A percentile compares a stretch with the other conserved stretches of the same genome.
phyloP scores from a whole-genome alignment of 1,140 invertebrate species.

The Chymomyza costata region DNA sequence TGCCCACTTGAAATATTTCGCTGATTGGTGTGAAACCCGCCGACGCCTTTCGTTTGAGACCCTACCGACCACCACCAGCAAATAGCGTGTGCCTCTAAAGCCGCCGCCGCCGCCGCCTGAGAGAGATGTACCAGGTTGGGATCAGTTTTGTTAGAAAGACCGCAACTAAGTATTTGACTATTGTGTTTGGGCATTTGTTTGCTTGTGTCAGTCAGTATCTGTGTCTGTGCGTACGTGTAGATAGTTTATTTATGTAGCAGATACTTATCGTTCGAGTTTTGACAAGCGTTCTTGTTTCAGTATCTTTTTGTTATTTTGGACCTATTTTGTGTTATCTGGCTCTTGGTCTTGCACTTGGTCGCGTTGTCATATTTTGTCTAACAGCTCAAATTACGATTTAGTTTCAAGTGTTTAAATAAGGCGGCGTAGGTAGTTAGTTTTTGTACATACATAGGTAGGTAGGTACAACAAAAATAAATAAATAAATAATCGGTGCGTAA shows the following conservation, averaged over 20 bases:
- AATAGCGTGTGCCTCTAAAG: constrained; percentile 60
- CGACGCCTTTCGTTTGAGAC: constrained; percentile 5
- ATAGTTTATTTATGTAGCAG: constrained; percentile 45
- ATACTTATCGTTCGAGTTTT: constrained; percentile 45
- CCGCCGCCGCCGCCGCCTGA: too few relatives aligned
- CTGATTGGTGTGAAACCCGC: constrained; percentile 37
- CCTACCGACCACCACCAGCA: too few relatives aligned
- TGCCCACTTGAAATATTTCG: constrained; percentile 44
- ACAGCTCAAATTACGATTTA: constrained; percentile 72
- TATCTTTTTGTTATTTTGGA: constrained; percentile 28
- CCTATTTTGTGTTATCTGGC: constrained; percentile 10
- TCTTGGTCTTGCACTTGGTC: constrained; percentile 15
- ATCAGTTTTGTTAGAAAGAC: too few relatives aligned
- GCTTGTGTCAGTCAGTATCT: constrained; percentile 9
- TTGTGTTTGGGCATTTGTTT: constrained; percentile 14
- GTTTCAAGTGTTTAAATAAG: constrained; percentile 60
- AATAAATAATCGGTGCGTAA: constrained; percentile 64
- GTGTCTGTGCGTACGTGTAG: constrained; percentile 15
- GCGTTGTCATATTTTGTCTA: constrained; percentile 66
- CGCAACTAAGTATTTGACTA: constrained; percentile 1
- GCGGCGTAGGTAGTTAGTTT: constrained; percentile 20
- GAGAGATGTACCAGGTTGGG: too few relatives aligned
- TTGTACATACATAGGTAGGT: constrained; percentile 25
- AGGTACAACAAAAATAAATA: constrained; percentile 29
- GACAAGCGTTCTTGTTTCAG: constrained; percentile 19